Evolutionary conservation across 2,797 vertebrate species (phyloP).

Genomic region (Spatula clypeata): DNA sequence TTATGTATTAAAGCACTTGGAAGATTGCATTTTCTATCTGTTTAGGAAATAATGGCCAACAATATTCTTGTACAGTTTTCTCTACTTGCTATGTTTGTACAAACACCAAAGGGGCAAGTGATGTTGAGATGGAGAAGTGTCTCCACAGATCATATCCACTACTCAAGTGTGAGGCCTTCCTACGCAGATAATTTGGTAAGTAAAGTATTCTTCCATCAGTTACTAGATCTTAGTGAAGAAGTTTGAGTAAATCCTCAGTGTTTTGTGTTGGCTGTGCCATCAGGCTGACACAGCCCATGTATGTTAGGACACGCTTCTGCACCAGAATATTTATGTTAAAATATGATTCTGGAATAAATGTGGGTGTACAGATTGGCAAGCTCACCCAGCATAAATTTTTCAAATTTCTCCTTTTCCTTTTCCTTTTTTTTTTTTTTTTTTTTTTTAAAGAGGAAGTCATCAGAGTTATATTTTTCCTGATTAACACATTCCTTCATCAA

Average conservation of each 20-base stretch:
- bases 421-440: neutral
- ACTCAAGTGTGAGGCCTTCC: rapidly evolving
- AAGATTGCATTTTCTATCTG: neutral
- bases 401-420: slow-evolving; percentile 44
- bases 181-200: neutral
- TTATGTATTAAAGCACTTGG: neutral
- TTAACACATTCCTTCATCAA: slow-evolving; percentile 81
- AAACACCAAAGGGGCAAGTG: neutral
- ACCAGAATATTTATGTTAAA: neutral
- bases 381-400: slow-evolving; percentile 27
- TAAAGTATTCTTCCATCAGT: neutral
- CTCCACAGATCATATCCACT: neutral
- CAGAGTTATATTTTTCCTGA: slow-evolving; percentile 69
- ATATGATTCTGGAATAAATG: neutral
- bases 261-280: neutral
- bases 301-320: neutral
- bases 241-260: neutral
- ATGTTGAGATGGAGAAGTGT: neutral
- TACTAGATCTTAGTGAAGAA: neutral
- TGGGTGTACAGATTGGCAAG: neutral
- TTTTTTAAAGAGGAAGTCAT: slow-evolving; percentile 46
- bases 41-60: neutral
- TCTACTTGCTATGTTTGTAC: neutral
- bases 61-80: neutral
- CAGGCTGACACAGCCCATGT: neutral